Base-by-base conservation (phyloP, 2,888 invertebrate species). In the Acleris cristana region DNA sequence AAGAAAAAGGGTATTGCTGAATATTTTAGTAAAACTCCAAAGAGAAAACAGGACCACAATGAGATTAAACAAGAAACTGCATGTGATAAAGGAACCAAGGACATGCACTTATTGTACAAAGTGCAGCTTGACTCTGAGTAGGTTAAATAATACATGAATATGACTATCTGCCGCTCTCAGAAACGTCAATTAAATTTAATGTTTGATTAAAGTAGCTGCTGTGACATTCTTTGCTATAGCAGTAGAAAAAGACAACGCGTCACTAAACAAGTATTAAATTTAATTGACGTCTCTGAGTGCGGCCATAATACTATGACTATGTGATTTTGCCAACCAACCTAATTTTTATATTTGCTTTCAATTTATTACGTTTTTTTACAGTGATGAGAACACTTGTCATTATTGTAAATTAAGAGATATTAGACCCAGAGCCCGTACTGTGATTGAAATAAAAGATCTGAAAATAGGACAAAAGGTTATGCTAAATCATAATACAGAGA, bases 401-500 rank as follows among this genome's bases (percentile, higher is more conserved):
- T 90, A 84, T 70, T 89, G 86, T 69, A 87, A 87, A 66, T 85
- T 94, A 71, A 85, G 93, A 56, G 92, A 94, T 69, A 93, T 97
- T 60, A 91, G 97, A 65, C 97, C 97, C 0, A 88, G 96, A 73
- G 95, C 96, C 0, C 88, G 94, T 70, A 90, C 83, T 30, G 85
- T 87, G 26, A 84, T 96, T 59, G 81, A 93, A 19, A 78, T 94
- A 16, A 81, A 89, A 2, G 90, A 95, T 61, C 79, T 97, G 26
- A 84, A 93, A 74, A 82, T 90, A 6, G 95, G 95, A 0, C 93
- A 95, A 73, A 93, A 79, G 62, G 94, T 97, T 10, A 94, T 97
- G 94, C 91, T 95, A 0, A 97, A 97, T 84, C 94, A 96, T 78
- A 97, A 97, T 79, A 90, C 94, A 12, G 96, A 97, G 66, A 89